Evolutionary conservation across 2,113 vertebrate species (phyloP).

Genomic region (Microcebus ravelobensis): DNA sequence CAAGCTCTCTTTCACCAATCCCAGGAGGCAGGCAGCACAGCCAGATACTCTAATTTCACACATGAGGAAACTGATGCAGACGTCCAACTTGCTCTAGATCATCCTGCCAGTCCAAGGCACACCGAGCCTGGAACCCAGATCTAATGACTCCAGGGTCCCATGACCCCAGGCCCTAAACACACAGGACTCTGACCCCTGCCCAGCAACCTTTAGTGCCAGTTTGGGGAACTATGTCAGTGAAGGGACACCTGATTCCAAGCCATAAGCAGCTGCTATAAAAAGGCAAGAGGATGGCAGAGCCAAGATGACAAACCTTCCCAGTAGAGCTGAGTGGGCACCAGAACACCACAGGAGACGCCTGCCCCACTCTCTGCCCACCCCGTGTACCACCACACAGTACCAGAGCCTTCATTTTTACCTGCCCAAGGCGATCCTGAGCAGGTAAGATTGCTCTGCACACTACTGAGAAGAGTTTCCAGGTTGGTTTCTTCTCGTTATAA

Average conservation of each 20-base stretch:
- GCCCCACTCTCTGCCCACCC: not conserved
- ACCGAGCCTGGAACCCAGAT: not conserved
- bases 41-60: not conserved
- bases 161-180: not conserved
- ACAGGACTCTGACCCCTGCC: not conserved
- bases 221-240: not conserved
- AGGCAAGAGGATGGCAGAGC: not conserved
- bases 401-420: not conserved
- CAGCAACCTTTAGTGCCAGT: not conserved
- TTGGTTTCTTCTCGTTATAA: not conserved
- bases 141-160: not conserved
- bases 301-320: not conserved
- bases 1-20: not conserved
- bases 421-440: not conserved
- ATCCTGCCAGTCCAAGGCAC: not conserved
- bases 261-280: not conserved
- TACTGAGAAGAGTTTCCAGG: not conserved
- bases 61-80: not conserved
- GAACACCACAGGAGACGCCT: not conserved
- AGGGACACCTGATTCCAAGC: not conserved
- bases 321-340: not conserved
- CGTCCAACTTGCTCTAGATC: not conserved
- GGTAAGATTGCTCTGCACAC: not conserved
- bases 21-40: not conserved
- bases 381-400: too few relatives aligned